phyloP scores from a whole-genome alignment of 2,888 invertebrate species.

The Schizaphis graminum region DNA sequence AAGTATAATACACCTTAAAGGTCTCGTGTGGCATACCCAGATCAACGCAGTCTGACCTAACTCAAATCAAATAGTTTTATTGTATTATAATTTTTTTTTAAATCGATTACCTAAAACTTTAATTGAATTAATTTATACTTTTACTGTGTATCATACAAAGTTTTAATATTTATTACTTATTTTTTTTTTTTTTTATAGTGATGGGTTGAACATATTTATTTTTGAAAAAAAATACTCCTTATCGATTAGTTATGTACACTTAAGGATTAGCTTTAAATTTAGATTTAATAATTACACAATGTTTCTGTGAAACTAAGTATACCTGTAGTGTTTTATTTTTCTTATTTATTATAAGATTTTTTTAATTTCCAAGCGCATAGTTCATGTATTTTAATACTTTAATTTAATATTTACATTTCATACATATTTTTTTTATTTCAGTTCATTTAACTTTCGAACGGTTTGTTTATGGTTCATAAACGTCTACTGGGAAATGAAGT shows the following conservation, averaged over 20 bases:
- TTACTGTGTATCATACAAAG: background rate
- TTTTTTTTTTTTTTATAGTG: background rate
- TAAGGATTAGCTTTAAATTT: background rate
- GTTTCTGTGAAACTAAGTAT: background rate
- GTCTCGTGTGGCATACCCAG: background rate
- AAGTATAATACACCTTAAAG: background rate
- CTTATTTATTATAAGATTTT: background rate
- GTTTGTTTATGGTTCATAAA: constrained; percentile 5
- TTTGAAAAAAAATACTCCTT: background rate
- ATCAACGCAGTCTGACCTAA: background rate
- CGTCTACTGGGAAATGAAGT: background rate
- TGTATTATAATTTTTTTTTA: background rate
- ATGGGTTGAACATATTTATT: background rate
- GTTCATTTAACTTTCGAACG: background rate
- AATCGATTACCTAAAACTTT: background rate
- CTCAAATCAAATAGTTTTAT: background rate
- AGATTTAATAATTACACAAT: background rate
- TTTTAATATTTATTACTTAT: background rate
- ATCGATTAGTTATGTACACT: background rate
- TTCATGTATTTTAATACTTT: background rate
- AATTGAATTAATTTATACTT: background rate
- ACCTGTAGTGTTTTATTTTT: background rate
- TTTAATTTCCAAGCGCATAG: background rate
- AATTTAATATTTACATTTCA: background rate
- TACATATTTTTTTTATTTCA: background rate